A percentile compares a stretch with the other conserved stretches of the same genome.
phyloP scores from a whole-genome alignment of 2,888 invertebrate genomes.

The Melanostoma scalare region DNA sequence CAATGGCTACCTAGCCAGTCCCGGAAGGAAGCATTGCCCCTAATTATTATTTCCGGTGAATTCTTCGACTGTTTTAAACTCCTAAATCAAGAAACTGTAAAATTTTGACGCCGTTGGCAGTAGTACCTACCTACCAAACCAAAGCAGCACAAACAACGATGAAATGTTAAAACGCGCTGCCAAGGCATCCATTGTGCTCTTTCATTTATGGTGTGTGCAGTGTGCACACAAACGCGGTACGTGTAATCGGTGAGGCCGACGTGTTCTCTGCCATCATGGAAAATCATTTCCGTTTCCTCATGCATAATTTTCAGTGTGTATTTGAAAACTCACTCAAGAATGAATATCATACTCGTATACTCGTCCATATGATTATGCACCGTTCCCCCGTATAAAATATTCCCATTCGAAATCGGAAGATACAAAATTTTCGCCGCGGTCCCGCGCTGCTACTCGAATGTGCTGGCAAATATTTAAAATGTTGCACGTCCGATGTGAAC shows the following conservation, averaged over 20 bases:
- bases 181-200: too few relatives aligned
- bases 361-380: neutral
- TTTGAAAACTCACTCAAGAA: slow-evolving; percentile 67
- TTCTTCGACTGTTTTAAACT: too few relatives aligned
- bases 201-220: too few relatives aligned
- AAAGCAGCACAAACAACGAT: slow-evolving; percentile 6
- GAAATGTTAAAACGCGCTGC: neutral
- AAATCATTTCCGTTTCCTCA: slow-evolving; percentile 71
- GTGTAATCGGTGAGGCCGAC: too few relatives aligned
- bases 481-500: slow-evolving; percentile 60
- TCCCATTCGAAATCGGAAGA: neutral
- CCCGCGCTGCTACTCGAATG: neutral
- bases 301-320: slow-evolving; percentile 67
- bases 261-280: slow-evolving; percentile 24
- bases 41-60: too few relatives aligned
- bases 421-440: neutral
- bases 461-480: slow-evolving; percentile 61
- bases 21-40: too few relatives aligned
- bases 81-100: too few relatives aligned
- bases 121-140: neutral
- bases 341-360: slow-evolving; percentile 38
- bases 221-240: too few relatives aligned
- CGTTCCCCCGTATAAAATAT: neutral
- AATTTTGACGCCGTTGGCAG: slow-evolving; percentile 1
- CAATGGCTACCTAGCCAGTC: too few relatives aligned